Evolutionary conservation across 2,797 vertebrate species (phyloP).

Genomic region (Enteromius unitaeniatus): DNA sequence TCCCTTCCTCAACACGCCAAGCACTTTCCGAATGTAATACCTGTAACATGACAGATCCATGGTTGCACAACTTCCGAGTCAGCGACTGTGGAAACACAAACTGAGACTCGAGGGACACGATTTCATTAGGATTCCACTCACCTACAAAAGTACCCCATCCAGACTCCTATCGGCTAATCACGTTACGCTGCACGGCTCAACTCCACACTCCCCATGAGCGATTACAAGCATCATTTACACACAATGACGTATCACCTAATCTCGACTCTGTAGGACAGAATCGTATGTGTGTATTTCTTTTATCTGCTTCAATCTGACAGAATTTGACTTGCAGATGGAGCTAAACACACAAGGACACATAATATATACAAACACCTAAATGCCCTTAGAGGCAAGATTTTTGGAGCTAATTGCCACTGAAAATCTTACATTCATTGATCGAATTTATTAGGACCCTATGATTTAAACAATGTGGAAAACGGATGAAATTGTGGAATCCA

Average conservation of each 20-base stretch:
- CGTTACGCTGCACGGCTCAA: neutral
- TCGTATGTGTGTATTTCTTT: conserved; percentile 10
- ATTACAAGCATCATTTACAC: conserved; percentile 19
- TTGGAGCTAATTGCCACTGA: neutral
- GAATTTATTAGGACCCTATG: neutral
- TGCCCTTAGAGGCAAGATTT: neutral
- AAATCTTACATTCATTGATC: neutral
- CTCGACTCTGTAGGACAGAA: conserved; percentile 13
- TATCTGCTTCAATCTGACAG: conserved; percentile 9
- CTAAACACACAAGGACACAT: conserved; percentile 22
- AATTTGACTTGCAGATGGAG: conserved; percentile 35
- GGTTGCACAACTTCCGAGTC: conserved; percentile 19
- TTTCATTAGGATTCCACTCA: conserved; percentile 37
- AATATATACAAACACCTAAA: conserved; percentile 25
- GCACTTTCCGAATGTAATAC: conserved; percentile 22
- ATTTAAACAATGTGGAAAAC: neutral
- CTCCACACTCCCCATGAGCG: neutral
- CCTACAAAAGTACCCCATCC: neutral
- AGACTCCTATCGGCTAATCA: conserved; percentile 22
- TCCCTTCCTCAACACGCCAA: conserved; percentile 29
- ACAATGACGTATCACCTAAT: conserved; percentile 20
- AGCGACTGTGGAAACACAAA: conserved; percentile 13
- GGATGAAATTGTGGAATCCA: neutral
- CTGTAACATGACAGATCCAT: conserved; percentile 29
- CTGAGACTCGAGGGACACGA: conserved; percentile 4